phyloP scores from a whole-genome alignment of 2,888 invertebrate species.

The Pocota personata region DNA sequence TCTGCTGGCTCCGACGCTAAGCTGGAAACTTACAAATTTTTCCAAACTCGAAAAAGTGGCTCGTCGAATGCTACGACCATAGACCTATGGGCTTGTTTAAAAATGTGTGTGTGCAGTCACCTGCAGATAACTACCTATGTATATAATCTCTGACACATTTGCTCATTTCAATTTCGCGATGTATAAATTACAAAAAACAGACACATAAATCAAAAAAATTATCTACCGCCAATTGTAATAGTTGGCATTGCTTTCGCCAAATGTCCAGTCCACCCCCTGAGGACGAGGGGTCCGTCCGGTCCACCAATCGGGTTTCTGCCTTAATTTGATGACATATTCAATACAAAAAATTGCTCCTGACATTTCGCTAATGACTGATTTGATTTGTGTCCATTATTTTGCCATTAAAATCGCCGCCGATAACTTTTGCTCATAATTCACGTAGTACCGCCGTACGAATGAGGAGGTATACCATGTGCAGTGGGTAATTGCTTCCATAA shows the following conservation, averaged over 20 bases:
- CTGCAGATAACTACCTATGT: neutral
- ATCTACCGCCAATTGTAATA: constrained; percentile 32
- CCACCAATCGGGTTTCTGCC: neutral
- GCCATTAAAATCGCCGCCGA: constrained; percentile 74
- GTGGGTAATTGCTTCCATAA: constrained; percentile 69
- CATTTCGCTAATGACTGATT: constrained; percentile 77
- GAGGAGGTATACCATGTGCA: constrained; percentile 21
- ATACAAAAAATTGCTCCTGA: constrained; percentile 74
- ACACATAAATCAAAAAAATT: constrained; percentile 32
- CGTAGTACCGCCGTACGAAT: neutral
- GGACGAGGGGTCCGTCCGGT: neutral
- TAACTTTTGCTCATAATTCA: constrained; percentile 67
- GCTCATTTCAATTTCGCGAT: constrained; percentile 1
- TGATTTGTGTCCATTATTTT: constrained; percentile 77
- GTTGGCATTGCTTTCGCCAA: constrained; percentile 1
- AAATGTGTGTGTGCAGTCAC: neutral
- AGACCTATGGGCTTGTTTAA: neutral
- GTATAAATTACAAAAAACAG: neutral
- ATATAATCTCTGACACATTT: neutral
- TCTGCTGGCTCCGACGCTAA: no score
- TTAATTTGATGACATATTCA: constrained; percentile 57
- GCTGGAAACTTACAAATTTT: no score
- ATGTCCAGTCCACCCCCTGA: neutral
- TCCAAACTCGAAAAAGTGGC: no score
- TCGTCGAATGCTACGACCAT: no score